Conservation (phyloP, 2,113 vertebrate genomes). For the Phrynosoma platyrhinos region DNA sequence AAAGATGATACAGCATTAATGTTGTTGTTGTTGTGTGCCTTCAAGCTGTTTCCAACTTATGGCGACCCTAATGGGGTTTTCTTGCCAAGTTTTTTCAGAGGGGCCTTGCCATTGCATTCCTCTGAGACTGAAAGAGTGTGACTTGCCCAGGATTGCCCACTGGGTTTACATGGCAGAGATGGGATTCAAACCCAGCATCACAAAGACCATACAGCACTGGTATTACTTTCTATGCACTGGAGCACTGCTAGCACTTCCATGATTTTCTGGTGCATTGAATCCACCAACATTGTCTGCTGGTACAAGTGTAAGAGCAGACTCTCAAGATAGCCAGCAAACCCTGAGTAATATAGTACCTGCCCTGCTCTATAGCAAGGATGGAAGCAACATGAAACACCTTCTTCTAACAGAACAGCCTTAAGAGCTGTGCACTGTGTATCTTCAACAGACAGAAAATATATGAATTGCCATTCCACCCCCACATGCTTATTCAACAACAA, state of each 20-base stretch:
- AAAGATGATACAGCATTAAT: not conserved
- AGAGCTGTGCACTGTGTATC: not conserved
- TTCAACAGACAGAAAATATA: not conserved
- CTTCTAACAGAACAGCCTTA: not conserved
- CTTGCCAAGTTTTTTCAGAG: no score
- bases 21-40: not conserved
- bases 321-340: not conserved
- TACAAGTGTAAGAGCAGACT: not conserved
- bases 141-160: no score
- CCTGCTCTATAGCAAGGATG: not conserved
- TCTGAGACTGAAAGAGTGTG: no score
- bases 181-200: not conserved
- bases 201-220: not conserved
- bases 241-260: not conserved
- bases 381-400: not conserved
- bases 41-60: no score
- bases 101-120: no score
- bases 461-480: not conserved
- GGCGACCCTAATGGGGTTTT: no score
- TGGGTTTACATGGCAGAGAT: no score
- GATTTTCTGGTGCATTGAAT: not conserved
- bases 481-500: not conserved
- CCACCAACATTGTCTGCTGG: not conserved
- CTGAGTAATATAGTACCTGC: fast-evolving
- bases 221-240: not conserved